Base-by-base conservation (phyloP, 1,140 invertebrate genomes). In the Potamilus streckersoni region DNA sequence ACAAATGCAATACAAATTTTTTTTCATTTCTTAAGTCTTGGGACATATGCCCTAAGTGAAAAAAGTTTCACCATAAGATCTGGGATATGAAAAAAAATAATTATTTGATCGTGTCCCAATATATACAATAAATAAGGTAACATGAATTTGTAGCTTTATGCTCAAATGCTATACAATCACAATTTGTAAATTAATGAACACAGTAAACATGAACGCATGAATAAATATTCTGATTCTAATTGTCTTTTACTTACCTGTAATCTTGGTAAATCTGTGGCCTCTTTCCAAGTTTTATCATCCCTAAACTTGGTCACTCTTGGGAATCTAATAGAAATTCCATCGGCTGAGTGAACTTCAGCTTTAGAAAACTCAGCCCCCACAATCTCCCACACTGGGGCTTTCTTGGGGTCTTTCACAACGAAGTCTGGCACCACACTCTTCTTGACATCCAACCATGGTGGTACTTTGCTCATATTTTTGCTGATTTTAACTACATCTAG, bases 361-460 rank as follows among this genome's bases (percentile, higher is more conserved):
- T 96, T 93, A 14, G 95, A 96, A 81, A 98, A 95, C 89, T 98
- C 96, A 0, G 96, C 96, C 0, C 96, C 96, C 3, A 95, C 95
- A 57, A 98, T 96, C 91, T 98, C 96, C 96, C 96, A 98, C 19
- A 98, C 94, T 5, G 95, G 96, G 86, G 96, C 93, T 69, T 93
- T 91, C 88, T 95, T 94, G 0, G 96, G 96, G 91, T 96, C 93
- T 78, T 90, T 92, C 17, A 94, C 94, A 8, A 98, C 92, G 89
- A 97, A 97, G 91, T 98, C 96, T 1, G 97, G 97, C 15, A 96
- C 90, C 91, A 98, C 92, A 1, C 93, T 92, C 86, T 95, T 96
- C 55, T 94, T 96, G 63, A 95, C 94, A 64, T 92, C 92, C n/a
- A 98, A 87, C 96, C 96, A 97, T 1, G 88, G 80, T 0, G 96